Evolutionary conservation across 2,113 vertebrate genomes (phyloP).

Genomic region (Cnemophilus loriae): DNA sequence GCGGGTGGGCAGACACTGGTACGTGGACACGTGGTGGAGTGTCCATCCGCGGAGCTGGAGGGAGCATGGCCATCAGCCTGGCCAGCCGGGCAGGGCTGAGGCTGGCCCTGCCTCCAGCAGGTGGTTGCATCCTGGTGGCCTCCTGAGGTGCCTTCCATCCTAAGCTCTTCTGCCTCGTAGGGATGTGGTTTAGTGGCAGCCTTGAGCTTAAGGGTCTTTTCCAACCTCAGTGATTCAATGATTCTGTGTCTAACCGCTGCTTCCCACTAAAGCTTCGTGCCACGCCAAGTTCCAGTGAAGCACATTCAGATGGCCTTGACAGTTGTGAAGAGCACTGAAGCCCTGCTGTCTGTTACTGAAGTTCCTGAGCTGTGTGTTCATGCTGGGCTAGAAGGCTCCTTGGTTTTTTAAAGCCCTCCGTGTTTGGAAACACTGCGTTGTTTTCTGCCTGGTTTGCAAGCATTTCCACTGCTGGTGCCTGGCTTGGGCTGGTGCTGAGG

Average conservation of each 20-base stretch:
- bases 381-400: background rate
- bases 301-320: background rate
- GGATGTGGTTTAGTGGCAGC: background rate
- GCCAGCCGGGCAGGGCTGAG: background rate
- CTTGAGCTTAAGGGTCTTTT: background rate
- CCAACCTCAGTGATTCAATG: rapidly evolving
- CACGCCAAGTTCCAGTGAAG: background rate
- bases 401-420: rapidly evolving
- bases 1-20: background rate
- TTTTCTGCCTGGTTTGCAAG: background rate
- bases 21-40: background rate
- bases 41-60: background rate
- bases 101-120: background rate
- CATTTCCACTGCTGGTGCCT: background rate
- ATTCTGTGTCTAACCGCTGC: background rate
- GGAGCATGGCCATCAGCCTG: background rate
- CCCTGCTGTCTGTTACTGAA: background rate
- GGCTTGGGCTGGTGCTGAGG: background rate
- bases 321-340: background rate
- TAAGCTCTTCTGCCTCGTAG: background rate
- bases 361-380: background rate
- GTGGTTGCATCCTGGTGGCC: background rate
- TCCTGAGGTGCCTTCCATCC: background rate
- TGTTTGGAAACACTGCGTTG: background rate
- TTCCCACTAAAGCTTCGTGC: background rate